These are phyloP conservation scores for Lasiurus cinereus DNA, from an alignment of 2,113 vertebrate species.

Conservation along the genomic window DNA sequence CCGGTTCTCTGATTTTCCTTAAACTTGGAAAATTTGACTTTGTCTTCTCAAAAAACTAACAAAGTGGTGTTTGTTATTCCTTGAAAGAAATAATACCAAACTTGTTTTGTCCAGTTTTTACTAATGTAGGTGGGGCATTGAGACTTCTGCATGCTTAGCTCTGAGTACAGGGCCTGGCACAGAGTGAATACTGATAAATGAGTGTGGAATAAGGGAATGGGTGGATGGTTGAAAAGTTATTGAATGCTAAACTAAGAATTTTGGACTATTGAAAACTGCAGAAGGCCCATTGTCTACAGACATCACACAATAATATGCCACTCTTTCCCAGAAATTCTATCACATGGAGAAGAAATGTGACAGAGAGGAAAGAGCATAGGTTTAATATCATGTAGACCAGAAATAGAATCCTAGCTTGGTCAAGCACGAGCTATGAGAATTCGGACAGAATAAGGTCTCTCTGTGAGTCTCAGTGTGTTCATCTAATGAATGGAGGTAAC, in stretches of 20 bases:
- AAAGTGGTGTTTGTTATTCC: background rate
- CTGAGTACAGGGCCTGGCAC: background rate
- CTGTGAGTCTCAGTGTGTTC: background rate
- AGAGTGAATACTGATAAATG: background rate
- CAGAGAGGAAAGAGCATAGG: background rate
- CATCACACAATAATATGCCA: background rate
- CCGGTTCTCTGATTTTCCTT: background rate
- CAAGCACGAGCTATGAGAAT: background rate
- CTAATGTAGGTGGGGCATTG: background rate
- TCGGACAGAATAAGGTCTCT: background rate
- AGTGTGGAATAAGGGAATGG: background rate
- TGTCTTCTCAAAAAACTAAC: background rate
- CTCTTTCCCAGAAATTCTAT: background rate
- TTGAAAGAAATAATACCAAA: background rate
- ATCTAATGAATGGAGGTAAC: background rate
- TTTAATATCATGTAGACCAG: background rate
- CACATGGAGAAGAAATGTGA: background rate
- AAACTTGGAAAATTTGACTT: background rate
- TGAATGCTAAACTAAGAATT: background rate
- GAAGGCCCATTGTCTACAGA: background rate
- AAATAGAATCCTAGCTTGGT: background rate
- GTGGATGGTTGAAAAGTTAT: background rate
- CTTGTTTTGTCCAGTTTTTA: background rate
- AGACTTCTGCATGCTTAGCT: background rate
- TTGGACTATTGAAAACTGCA: background rate